Conservation (phyloP, 1,140 invertebrate species). For the Drosophila lacteicornis region DNA sequence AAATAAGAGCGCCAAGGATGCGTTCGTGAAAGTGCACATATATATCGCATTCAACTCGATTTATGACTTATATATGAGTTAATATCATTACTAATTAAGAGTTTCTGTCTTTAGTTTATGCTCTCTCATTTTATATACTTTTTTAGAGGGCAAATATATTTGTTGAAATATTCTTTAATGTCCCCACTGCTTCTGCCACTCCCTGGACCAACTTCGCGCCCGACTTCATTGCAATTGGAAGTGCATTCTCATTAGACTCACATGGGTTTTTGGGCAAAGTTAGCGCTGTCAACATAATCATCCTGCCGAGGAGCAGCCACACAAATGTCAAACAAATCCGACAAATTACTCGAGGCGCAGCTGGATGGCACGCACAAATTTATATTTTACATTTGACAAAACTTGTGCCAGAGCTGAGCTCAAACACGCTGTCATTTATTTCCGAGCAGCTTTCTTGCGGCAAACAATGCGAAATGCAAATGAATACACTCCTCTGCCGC, state of each 20-base stretch:
- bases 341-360: constrained; percentile 65
- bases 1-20: background rate
- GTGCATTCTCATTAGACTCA: constrained; percentile 41
- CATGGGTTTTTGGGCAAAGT: constrained; percentile 34
- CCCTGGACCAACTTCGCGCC: background rate
- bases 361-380: constrained; percentile 56
- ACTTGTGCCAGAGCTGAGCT: constrained; percentile 23
- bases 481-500: constrained; percentile 17
- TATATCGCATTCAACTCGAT: background rate
- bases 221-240: background rate
- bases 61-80: background rate
- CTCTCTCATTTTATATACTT: background rate
- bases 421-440: constrained; percentile 60
- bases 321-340: constrained; percentile 71
- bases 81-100: background rate
- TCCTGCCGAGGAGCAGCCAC: constrained; percentile 12
- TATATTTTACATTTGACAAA: constrained; percentile 65
- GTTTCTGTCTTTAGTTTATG: background rate
- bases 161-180: background rate
- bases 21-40: background rate
- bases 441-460: constrained; percentile 49
- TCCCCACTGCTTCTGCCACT: background rate
- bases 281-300: constrained; percentile 34
- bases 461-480: constrained; percentile 58
- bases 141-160: background rate